Conservation (phyloP, 2,113 vertebrate genomes). For the Catagonus wagneri region DNA sequence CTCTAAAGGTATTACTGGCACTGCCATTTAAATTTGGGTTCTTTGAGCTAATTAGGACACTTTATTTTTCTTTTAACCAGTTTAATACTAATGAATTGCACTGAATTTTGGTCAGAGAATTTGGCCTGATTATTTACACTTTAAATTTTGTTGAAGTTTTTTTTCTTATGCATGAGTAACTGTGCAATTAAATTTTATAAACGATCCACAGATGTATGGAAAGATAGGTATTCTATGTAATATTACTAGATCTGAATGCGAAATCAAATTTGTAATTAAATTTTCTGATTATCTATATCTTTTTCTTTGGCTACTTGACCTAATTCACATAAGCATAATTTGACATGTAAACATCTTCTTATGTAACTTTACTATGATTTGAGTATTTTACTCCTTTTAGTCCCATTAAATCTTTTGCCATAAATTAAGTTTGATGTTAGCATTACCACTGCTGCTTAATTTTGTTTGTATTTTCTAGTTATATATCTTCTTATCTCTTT, state of each 20-base stretch:
- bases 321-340: not conserved
- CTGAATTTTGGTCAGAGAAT: not conserved
- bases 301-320: not conserved
- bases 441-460: not conserved
- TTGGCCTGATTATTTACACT: not conserved
- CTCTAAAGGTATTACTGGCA: not conserved
- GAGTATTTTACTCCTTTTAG: conserved; percentile 21
- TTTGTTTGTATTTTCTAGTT: conserved; percentile 20
- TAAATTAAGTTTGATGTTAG: not conserved
- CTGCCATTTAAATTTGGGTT: not conserved
- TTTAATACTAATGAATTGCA: not conserved
- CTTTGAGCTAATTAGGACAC: not conserved
- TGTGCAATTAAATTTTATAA: not conserved
- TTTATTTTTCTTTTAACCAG: not conserved
- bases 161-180: not conserved
- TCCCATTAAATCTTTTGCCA: not conserved
- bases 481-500: not conserved
- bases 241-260: not conserved
- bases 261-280: not conserved
- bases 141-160: not conserved
- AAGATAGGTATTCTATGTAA: not conserved
- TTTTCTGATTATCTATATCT: not conserved
- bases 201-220: not conserved
- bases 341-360: not conserved
- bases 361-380: not conserved